Evolutionary conservation across 2,113 vertebrate genomes (phyloP), one percentile per base, ranked within the genome.

Genomic region (Leucopsar rothschildi): DNA sequence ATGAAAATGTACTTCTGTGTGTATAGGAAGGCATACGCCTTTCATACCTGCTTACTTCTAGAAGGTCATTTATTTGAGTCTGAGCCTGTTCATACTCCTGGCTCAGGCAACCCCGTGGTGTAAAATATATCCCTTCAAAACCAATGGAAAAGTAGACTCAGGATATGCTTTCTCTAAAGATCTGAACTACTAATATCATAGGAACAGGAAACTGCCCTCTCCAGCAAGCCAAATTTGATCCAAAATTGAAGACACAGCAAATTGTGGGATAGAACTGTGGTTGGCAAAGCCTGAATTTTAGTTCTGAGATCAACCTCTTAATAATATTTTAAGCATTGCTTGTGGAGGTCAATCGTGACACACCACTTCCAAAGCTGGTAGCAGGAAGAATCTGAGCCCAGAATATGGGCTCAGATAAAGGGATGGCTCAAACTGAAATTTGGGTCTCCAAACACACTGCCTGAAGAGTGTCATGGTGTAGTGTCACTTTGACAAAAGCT

Each of bases 391-490:
- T 18, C 35, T 27, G 52, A 53, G 16, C 52, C 52, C 52, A 53
- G 59, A 60, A 39, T 19, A 39, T 28, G 24, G 24, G 35, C 39
- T 60, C 18, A 56, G 44, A 31, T 55, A 82, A 50, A 83, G 18
- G 11, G 68, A 63, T 35, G 14, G 63, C 53, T 77, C 14, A 77
- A 66, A 57, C 22, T 35, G 49, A n/a, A 57, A 8, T 57, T 44
- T 0, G 1, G 18, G n/a, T 56, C 37, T 53, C 57, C 39, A 57
- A 61, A 66, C 44, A 28, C 18, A 6, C 21, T 57, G 63, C 19
- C 44, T 39, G n/a, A 23, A 29, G 18, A 63, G 40, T 0, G 0
- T 39, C 2, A 0, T 6, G 17, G 9, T 29, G 11, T 17, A 11
- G 29, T 4, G 16, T 37, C 57, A 31, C 71, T 78, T 16, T 50